Evolutionary conservation across 2,113 vertebrate species (phyloP).

Genomic region (Jaculus jaculus): DNA sequence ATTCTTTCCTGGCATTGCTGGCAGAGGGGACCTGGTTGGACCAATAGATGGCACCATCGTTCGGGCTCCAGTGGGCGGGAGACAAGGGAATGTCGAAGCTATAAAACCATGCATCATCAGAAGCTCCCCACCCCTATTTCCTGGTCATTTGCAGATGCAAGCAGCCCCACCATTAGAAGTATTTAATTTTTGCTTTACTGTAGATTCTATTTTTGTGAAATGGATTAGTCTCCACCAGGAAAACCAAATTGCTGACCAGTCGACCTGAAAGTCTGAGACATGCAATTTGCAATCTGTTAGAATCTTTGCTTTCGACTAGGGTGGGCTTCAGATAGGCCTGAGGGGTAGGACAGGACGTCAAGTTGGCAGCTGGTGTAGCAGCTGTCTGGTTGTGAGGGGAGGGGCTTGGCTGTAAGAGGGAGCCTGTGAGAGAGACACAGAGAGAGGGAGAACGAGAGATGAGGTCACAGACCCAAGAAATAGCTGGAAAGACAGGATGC

Average conservation of each 20-base stretch:
- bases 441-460: neutral
- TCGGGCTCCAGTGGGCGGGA: neutral
- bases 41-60: neutral
- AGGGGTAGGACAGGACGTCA: neutral
- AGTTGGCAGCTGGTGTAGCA: constrained; percentile 28
- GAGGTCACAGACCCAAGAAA: neutral
- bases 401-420: neutral
- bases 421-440: no score
- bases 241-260: constrained; percentile 73
- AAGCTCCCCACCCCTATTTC: neutral
- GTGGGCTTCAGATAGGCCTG: constrained; percentile 15
- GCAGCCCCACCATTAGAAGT: constrained; percentile 18
- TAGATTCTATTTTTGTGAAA: constrained; percentile 77
- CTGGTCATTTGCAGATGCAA: constrained; percentile 48
- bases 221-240: constrained; percentile 69
- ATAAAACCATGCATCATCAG: neutral
- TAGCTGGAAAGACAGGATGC: neutral
- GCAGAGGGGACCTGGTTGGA: neutral
- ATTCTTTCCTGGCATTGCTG: neutral
- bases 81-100: neutral
- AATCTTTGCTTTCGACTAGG: constrained; percentile 25
- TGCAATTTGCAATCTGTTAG: constrained; percentile 66
- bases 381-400: neutral
- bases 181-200: constrained; percentile 72
- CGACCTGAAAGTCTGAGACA: constrained; percentile 57